A percentile compares a stretch with the other conserved stretches of the same genome.
Conservation (phyloP, 2,113 vertebrate genomes). For the Marcusenius ussheri region DNA sequence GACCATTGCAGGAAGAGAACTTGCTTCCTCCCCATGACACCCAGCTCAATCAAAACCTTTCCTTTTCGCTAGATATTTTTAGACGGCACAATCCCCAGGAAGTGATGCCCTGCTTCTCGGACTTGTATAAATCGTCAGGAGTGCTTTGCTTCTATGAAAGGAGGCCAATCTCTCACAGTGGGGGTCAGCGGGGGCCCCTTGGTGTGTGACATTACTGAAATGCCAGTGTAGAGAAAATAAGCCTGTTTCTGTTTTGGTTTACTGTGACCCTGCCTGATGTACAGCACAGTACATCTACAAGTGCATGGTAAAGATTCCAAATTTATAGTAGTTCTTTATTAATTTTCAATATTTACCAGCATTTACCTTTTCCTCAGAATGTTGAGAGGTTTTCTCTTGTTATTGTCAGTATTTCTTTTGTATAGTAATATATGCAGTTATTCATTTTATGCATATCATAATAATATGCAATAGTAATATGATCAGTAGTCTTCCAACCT, state of each 20-base stretch:
- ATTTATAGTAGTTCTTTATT: not conserved
- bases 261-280: not conserved
- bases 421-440: not conserved
- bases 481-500: not conserved
- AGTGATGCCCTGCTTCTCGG: constrained; percentile 21
- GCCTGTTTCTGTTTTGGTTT: not conserved
- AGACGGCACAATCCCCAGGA: constrained; percentile 25
- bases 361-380: not conserved
- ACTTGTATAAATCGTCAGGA: not conserved
- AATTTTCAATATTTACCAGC: not conserved
- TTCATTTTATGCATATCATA: not conserved
- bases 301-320: not conserved
- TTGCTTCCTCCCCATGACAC: not conserved
- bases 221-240: not conserved
- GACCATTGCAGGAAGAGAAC: not conserved
- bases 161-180: not conserved
- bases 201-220: constrained; percentile 4
- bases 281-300: not conserved
- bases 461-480: not conserved
- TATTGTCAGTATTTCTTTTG: not conserved
- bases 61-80: constrained; percentile 29
- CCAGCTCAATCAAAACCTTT: constrained; percentile 8
- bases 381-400: not conserved
- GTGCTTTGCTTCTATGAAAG: not conserved
- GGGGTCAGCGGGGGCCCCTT: not conserved